Percentiles rank a stretch among this genome's conserved stretches.
Conservation (phyloP, 2,113 vertebrate genomes). For the Ariopsis seemanni region DNA sequence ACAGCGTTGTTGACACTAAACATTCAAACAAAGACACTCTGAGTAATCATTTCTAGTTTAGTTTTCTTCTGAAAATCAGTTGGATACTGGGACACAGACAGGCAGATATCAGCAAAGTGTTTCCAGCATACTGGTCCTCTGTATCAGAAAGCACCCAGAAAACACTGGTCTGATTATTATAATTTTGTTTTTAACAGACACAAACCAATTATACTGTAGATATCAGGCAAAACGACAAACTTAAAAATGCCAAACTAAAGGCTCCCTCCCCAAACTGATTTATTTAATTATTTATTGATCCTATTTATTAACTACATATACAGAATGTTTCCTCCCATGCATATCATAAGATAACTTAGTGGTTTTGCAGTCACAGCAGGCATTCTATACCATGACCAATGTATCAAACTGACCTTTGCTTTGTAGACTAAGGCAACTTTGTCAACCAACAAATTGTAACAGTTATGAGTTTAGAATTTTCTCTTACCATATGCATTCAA, state of each 20-base stretch:
- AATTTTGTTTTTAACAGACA: neutral
- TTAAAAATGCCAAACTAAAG: neutral
- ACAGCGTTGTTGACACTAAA: neutral
- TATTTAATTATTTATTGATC: neutral
- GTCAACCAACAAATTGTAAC: slow-evolving; percentile 33
- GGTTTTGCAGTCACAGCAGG: slow-evolving; percentile 16
- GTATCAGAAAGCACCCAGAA: neutral
- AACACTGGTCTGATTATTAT: neutral
- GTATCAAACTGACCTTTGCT: slow-evolving; percentile 10
- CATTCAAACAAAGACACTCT: neutral
- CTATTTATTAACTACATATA: neutral
- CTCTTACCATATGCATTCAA: slow-evolving; percentile 21
- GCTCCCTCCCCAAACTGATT: neutral
- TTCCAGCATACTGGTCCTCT: slow-evolving; percentile 1
- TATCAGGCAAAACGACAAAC: neutral
- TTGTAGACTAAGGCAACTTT: neutral
- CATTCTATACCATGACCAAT: slow-evolving; percentile 4
- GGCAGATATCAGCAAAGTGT: slow-evolving; percentile 9
- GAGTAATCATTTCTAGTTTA: neutral
- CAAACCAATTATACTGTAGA: neutral
- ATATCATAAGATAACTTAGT: neutral
- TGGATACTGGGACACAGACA: slow-evolving; percentile 12
- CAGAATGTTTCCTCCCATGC: neutral
- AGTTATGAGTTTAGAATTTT: slow-evolving; percentile 5
- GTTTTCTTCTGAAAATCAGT: neutral